These are phyloP conservation scores for Brachionus manjavacas DNA, from an alignment of 1,140 invertebrate species.

Conservation along the genomic window DNA sequence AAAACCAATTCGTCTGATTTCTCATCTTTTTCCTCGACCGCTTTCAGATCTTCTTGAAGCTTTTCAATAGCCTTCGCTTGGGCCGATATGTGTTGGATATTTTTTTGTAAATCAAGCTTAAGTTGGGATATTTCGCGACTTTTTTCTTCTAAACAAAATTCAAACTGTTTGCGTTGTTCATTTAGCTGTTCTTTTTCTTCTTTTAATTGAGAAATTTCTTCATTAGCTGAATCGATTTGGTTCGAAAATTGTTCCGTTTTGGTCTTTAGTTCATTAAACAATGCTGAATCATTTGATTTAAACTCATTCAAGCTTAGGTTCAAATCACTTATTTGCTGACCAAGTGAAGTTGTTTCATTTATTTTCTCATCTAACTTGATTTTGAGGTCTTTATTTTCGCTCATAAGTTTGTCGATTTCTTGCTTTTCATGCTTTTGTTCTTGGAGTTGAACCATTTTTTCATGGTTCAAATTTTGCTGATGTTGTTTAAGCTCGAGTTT, in stretches of 20 bases:
- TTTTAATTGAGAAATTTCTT: background rate
- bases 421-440: conserved; percentile 10
- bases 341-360: background rate
- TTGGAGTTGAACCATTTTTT: conserved; percentile 8
- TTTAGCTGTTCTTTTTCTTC: background rate
- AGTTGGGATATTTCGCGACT: background rate
- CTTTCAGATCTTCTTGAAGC: background rate
- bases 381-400: background rate
- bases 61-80: conserved; percentile 6
- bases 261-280: conserved; percentile 2
- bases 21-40: background rate
- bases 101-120: conserved; percentile 16
- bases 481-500: conserved; percentile 8
- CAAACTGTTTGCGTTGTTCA: conserved; percentile 29
- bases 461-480: conserved; percentile 7
- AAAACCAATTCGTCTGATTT: background rate
- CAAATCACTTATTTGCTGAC: background rate
- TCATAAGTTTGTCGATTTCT: background rate
- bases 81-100: conserved; percentile 19
- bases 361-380: conserved; percentile 19
- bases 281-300: conserved; percentile 7
- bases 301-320: background rate
- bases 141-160: conserved; percentile 37
- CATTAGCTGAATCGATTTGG: conserved; percentile 29
- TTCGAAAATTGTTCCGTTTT: conserved; percentile 18